Conservation (phyloP, 2,888 invertebrate genomes). For the Platynereis dumerilii region DNA sequence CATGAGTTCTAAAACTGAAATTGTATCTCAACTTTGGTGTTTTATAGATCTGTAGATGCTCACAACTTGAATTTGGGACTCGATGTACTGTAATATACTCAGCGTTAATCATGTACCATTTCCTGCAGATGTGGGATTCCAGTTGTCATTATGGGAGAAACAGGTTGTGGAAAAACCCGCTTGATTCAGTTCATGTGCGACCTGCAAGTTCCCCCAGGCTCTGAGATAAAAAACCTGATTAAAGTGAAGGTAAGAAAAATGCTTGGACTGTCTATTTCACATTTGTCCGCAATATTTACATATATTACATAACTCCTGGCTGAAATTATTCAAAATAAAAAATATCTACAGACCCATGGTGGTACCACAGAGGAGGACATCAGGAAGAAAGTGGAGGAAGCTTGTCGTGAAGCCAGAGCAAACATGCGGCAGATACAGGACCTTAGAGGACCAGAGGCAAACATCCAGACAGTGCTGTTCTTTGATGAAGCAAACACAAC, state of each 20-base stretch:
- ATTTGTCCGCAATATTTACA: no score
- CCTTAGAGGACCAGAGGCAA: slow-evolving; percentile 14
- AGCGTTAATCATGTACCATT: no score
- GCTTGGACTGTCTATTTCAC: no score
- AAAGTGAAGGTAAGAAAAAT: slow-evolving; percentile 44
- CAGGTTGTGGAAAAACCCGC: slow-evolving; percentile 60
- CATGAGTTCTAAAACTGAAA: no score
- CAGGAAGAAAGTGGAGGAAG: slow-evolving; percentile 46
- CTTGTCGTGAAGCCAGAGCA: slow-evolving; percentile 42
- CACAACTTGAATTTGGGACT: no score
- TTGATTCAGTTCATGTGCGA: slow-evolving; percentile 57
- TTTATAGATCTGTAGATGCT: no score
- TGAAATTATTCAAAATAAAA: no score
- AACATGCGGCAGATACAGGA: slow-evolving; percentile 36
- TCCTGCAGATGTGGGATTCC: slow-evolving; percentile 58
- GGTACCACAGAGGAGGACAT: slow-evolving; percentile 54
- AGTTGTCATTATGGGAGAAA: slow-evolving; percentile 61
- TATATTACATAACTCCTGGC: no score
- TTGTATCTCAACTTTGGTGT: no score
- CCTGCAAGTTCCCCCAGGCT: slow-evolving; percentile 47
- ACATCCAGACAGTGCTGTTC: slow-evolving; percentile 53
- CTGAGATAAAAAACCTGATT: slow-evolving; percentile 40
- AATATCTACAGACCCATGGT: slow-evolving; percentile 49
- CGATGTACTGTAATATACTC: no score
- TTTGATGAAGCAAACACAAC: slow-evolving; percentile 62